Evolutionary conservation across 2,888 invertebrate species (phyloP).

Genomic region (Neoascia interrupta): DNA sequence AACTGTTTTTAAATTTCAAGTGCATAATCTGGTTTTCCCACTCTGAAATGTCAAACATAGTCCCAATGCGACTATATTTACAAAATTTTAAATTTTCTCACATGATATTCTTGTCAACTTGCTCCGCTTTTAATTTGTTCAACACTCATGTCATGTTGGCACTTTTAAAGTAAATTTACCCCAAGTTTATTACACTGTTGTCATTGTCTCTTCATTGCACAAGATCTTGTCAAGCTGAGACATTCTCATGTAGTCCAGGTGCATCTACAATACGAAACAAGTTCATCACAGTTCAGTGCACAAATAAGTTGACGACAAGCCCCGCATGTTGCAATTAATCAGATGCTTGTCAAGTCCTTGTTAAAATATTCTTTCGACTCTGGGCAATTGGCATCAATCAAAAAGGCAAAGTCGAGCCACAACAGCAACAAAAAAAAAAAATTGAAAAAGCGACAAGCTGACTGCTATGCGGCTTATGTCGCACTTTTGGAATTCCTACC

Average conservation of each 20-base stretch:
- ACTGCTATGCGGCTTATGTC: constrained; percentile 45
- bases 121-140: too few relatives aligned
- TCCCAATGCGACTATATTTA: too few relatives aligned
- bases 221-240: too few relatives aligned
- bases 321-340: constrained; percentile 62
- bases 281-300: constrained; percentile 53
- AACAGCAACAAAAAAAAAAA: constrained; percentile 31
- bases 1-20: too few relatives aligned
- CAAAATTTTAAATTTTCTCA: too few relatives aligned
- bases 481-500: constrained; percentile 58
- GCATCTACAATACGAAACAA: constrained; percentile 19
- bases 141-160: too few relatives aligned
- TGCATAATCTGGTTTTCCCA: too few relatives aligned
- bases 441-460: constrained; percentile 56
- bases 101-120: too few relatives aligned
- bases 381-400: constrained; percentile 55
- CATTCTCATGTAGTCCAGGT: constrained; percentile 11
- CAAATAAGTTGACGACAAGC: constrained; percentile 38
- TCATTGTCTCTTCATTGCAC: too few relatives aligned
- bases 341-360: constrained; percentile 48
- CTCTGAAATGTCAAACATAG: too few relatives aligned
- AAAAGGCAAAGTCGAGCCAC: constrained; percentile 20
- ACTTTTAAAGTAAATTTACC: too few relatives aligned
- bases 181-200: too few relatives aligned
- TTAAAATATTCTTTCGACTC: constrained; percentile 33